Evolutionary conservation across 2,888 invertebrate species (phyloP).

Genomic region (Cremastinae sp.): DNA sequence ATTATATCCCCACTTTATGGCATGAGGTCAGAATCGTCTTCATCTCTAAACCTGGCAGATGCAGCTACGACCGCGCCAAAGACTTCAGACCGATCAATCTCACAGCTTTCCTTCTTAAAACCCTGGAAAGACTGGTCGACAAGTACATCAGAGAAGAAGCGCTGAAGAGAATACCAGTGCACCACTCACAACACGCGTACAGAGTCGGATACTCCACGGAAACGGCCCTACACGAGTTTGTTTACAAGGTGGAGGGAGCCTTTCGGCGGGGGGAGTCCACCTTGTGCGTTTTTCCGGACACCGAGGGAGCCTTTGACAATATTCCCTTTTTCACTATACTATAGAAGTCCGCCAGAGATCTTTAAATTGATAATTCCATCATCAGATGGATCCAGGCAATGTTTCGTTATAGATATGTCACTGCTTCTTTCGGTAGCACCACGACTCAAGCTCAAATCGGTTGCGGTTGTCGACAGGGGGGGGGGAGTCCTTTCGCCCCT

Average conservation of each 20-base stretch:
- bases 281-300: constrained; percentile 52
- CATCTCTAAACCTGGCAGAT: constrained; percentile 60
- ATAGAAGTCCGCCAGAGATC: constrained; percentile 17
- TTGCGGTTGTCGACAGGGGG: constrained; percentile 46
- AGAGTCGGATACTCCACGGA: constrained; percentile 59
- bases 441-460: constrained; percentile 12
- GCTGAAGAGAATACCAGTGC: constrained; percentile 36
- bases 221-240: constrained; percentile 52
- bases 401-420: constrained; percentile 17
- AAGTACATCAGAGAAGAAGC: constrained; percentile 58
- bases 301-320: constrained; percentile 56
- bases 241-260: constrained; percentile 41
- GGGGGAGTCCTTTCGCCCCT: constrained; percentile 46
- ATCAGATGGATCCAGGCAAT: constrained; percentile 38
- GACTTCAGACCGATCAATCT: constrained; percentile 64
- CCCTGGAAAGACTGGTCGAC: constrained; percentile 65
- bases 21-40: constrained; percentile 53
- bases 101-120: constrained; percentile 63
- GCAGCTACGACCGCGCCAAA: constrained; percentile 51
- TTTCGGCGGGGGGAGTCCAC: constrained; percentile 29
- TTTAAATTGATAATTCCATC: constrained; percentile 4
- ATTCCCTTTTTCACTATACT: constrained; percentile 9
- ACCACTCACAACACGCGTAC: constrained; percentile 62
- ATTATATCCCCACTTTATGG: constrained; percentile 49
- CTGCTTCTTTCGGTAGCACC: constrained; percentile 13